Base-by-base conservation (phyloP, 2,888 invertebrate species). In the Campaea margaritaria region DNA sequence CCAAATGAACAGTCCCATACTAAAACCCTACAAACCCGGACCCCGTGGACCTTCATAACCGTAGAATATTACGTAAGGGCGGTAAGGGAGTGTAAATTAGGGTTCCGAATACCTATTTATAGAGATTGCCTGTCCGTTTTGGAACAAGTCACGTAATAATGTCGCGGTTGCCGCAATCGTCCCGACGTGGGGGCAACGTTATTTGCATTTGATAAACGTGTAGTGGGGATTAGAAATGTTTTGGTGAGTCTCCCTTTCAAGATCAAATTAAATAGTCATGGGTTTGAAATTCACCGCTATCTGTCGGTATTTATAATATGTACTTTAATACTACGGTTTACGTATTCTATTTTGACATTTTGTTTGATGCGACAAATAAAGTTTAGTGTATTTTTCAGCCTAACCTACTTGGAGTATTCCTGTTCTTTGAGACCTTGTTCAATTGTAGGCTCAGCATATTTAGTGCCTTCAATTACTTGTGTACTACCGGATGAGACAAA, bases 31-130 rank as follows among this genome's bases (percentile, higher is more conserved):
- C 41, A 36, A 39, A 58, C 59, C 42, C 16, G 55, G 34, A 47
- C 60, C 48, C 68, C 62, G 65, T 69, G 79, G 81, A 85, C 87
- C 85, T 85, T 85, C 84, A 87, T 89, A 88, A 87, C 83, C 70
- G 75, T 74, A 73, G 73, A 80, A 88, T 89, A 89, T 90, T 87
- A 85, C 85, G 78, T 83, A 85, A 86, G 86, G 86, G 45, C 50
- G 50, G 59, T 59, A 54, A 60, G 60, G 60, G 60, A 55, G 88
- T 90, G 90, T 88, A 87, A 90, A 90, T 90, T 88, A 88, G 89
- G 89, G 86, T 86, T 79, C 81, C 85, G 81, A 87, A 87, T 85
- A 85, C 87, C 89, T 86, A 84, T 87, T 86, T 86, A 87, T 87
- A 85, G 85, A 85, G 87, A 89, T 89, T 87, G 87, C 83, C 77